These are phyloP conservation scores for Platalea minor DNA, from an alignment of 2,797 vertebrate species.

Conservation along the genomic window DNA sequence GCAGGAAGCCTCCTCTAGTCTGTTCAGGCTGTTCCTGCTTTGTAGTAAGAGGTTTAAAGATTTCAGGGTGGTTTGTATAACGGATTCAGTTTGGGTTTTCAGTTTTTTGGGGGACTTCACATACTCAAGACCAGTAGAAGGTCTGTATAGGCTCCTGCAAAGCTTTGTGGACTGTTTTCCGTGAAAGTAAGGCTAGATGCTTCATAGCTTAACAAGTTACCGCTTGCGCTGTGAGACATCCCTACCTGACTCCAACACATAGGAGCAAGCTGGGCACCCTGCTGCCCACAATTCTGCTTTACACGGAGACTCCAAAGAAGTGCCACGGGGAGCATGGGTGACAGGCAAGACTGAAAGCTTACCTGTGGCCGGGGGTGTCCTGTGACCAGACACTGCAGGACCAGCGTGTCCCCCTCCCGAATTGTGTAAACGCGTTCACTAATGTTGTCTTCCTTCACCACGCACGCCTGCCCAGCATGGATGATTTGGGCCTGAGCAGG, in stretches of 20 bases:
- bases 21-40: not conserved
- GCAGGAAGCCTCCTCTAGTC: not conserved
- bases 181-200: not conserved
- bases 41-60: not conserved
- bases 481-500: slow-evolving; percentile 96
- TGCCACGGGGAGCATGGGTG: not conserved
- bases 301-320: not conserved
- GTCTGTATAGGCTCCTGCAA: not conserved
- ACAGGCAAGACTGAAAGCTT: not conserved
- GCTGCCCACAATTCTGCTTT: not conserved
- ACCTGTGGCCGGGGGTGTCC: slow-evolving; percentile 97
- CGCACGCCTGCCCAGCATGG: slow-evolving; percentile 93
- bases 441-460: slow-evolving; percentile 98
- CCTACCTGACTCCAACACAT: not conserved
- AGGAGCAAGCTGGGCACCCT: not conserved
- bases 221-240: not conserved
- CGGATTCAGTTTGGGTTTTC: not conserved
- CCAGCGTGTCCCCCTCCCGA: slow-evolving; percentile 91
- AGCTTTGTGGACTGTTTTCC: not conserved
- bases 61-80: not conserved
- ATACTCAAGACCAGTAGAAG: not conserved
- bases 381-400: slow-evolving; percentile 94
- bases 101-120: not conserved
- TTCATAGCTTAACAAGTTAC: not conserved
- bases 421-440: slow-evolving; percentile 98